Base-by-base conservation (phyloP, 2,797 vertebrate species). In the Sebastes umbrosus region DNA sequence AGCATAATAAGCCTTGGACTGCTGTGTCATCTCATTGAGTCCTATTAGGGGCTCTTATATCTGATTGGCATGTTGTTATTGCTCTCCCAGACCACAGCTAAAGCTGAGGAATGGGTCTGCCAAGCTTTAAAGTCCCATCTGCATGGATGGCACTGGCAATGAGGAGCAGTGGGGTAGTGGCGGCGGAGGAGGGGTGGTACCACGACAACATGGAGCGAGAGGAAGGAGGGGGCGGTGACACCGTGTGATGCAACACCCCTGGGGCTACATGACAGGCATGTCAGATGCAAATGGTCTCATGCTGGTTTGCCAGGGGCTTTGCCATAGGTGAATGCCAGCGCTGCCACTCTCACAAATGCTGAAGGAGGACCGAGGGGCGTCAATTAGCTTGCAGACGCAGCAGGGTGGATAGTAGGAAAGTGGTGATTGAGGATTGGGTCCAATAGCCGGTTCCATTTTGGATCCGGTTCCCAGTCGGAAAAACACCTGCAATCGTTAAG, bases 11-110 rank as follows among this genome's bases (percentile, higher is more conserved):
- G 69, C 62, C 80, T 83, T 67, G 58, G 80, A 84, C 89, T 90
- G 84, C 87, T 77, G 67, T 85, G 88, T 91, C 87, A 90, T 90
- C 88, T 87, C 79, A 84, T 82, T 59, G 77, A 88, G 88, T 87
- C 84, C 81, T 86, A 86, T 90, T 90, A 91, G 80, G 80, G 77
- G 32, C 82, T 89, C 83, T 90, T 90, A 90, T 74, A 83, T 90
- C 83, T 70, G 82, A 87, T 83, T 90, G 86, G 86, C 91, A 87
- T 84, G 77, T 87, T 90, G 86, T 87, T 89, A 92, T 83, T 76
- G 83, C 82, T 85, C 83, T 81, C 85, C 73, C 73, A 77, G 74
- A 88, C 85, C 83, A 73, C 82, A 81, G 73, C 72, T 83, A 75
- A 87, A 87, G 77, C 72, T 71, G 68, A 88, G 85, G 63, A 82